Base-by-base conservation (phyloP, 2,797 vertebrate genomes). In the Chelonia mydas region DNA sequence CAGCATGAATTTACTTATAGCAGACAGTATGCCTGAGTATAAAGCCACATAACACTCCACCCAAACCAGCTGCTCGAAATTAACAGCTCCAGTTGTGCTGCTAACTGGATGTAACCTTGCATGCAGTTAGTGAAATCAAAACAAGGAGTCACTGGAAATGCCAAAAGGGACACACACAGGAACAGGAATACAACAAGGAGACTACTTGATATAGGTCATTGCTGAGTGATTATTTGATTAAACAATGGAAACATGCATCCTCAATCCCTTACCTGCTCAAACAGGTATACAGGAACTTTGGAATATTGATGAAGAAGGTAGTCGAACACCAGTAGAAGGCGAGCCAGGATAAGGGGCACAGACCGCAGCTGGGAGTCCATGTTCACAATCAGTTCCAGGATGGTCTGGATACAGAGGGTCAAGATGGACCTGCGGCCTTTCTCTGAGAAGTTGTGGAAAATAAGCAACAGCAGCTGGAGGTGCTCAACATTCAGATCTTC, bases 401-500 rank as follows among this genome's bases (percentile, higher is more conserved):
- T 98, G 54, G 98, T 98, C 98, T 99, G 99, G 41, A 99, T 98
- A 81, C 99, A 98, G 81, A 99, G 98, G 31, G 98, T 97, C 92
- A 99, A 96, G 65, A 99, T 97, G 21, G 98, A 97, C 19, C 98
- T 98, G 16, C 99, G 99, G 41, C 99, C 99, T 3, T 98, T 98
- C 97, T 99, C 99, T 0, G 99, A 99, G 97, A 99, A 98, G 93
- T 99, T 99, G 98, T 99, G 99, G 97, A 99, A 99, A 96, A 99
- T 99, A 51, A 99, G 99, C 57, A 99, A 98, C 50, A 99, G 98
- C 72, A 99, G 98, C 97, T 99, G 99, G 76, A 99, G 98, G 95
- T 99, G 99, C 83, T 99, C 99, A 4, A 99, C 98, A 1, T 99
- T 99, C 82, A 99, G 98, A 89, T 99, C 99, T 81, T 99, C 99